These are phyloP conservation scores for Strigops habroptila DNA, from an alignment of 2,113 vertebrate species.

Conservation along the genomic window DNA sequence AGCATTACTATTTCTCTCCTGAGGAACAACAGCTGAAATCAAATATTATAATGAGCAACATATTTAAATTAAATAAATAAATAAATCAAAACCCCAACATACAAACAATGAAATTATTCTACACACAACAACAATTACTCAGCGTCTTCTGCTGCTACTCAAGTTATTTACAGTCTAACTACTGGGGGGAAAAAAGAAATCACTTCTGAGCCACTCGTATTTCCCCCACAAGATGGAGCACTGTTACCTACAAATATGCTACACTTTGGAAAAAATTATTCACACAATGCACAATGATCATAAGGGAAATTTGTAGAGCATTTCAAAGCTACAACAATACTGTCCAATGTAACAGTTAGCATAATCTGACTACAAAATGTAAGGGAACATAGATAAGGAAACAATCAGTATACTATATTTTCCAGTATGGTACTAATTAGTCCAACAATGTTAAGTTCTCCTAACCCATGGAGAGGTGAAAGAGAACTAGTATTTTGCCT, in stretches of 20 bases:
- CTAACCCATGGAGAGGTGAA: not conserved
- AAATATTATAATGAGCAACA: not conserved
- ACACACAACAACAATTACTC: not conserved
- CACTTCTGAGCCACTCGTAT: not conserved
- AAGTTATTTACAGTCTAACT: not conserved
- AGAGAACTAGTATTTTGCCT: not conserved
- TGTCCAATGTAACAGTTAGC: not conserved
- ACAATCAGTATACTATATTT: not conserved
- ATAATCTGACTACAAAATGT: not conserved
- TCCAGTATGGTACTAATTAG: not conserved
- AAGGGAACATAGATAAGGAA: not conserved
- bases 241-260: not conserved
- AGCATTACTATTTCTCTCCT: not conserved
- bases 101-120: not conserved
- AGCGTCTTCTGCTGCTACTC: not conserved
- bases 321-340: not conserved
- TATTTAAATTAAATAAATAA: not conserved
- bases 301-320: not conserved
- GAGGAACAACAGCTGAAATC: not conserved
- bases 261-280: not conserved
- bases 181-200: accelerated
- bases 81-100: not conserved
- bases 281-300: accelerated
- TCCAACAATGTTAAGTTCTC: not conserved
- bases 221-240: constrained; percentile 28